Evolutionary conservation across 2,797 vertebrate genomes (phyloP).

Genomic region (Adelosebastes latens): DNA sequence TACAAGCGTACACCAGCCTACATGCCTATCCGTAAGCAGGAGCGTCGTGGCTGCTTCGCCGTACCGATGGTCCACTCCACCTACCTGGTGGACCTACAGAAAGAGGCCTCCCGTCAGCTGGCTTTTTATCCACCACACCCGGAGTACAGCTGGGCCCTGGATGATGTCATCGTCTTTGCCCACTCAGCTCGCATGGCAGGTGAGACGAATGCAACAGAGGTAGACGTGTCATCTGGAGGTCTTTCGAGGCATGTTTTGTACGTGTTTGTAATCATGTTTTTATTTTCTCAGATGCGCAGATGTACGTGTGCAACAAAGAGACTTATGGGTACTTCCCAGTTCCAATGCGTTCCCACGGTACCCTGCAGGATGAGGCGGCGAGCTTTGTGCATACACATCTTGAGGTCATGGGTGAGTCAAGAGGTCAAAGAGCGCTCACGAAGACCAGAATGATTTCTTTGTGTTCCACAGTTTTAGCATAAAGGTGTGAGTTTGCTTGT

Average conservation of each 20-base stretch:
- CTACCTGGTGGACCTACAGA: slow-evolving; percentile 89
- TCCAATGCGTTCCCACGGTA: slow-evolving; percentile 87
- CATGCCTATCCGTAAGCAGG: slow-evolving; percentile 88
- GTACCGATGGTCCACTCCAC: slow-evolving; percentile 96
- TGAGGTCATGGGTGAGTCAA: slow-evolving; percentile 90
- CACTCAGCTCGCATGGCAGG: slow-evolving; percentile 89
- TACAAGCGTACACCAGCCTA: slow-evolving; percentile 91
- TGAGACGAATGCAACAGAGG: slow-evolving; percentile 28
- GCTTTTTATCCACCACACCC: slow-evolving; percentile 89
- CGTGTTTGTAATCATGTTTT: neutral
- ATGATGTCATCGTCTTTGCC: slow-evolving; percentile 93
- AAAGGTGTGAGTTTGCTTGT: neutral
- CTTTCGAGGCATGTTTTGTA: neutral
- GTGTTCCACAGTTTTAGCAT: neutral
- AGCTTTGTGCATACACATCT: slow-evolving; percentile 91
- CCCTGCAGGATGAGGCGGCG: slow-evolving; percentile 87
- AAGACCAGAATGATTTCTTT: neutral
- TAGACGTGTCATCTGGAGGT: neutral
- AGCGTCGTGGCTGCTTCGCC: slow-evolving; percentile 87
- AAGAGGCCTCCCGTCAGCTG: slow-evolving; percentile 82
- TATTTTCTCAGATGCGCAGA: slow-evolving; percentile 87
- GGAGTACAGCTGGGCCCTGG: slow-evolving; percentile 90
- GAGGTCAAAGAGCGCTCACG: neutral
- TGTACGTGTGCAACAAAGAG: slow-evolving; percentile 92
- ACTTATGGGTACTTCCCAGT: slow-evolving; percentile 89